These are phyloP conservation scores for Drosophila mayri DNA, from an alignment of 1,140 invertebrate species.

Conservation along the genomic window DNA sequence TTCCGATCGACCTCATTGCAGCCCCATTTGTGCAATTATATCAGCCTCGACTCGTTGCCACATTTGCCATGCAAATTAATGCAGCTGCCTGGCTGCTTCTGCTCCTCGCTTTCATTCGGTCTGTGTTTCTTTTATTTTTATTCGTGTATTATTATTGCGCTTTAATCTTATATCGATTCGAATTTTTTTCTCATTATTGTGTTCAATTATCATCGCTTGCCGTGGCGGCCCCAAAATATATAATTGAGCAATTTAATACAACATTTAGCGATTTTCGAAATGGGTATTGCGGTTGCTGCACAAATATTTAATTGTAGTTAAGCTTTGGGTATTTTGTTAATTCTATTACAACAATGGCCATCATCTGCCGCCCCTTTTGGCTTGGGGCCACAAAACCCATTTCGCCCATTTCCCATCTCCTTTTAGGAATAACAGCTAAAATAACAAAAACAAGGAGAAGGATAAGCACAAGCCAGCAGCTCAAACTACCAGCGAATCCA, in stretches of 20 bases:
- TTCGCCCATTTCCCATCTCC: conserved; percentile 7
- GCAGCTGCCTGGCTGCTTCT: conserved; percentile 22
- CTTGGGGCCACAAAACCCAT: conserved; percentile 20
- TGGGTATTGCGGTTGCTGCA: conserved; percentile 6
- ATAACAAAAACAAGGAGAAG: conserved; percentile 18
- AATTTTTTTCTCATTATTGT: conserved; percentile 12
- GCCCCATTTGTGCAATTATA: conserved; percentile 45
- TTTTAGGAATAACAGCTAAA: conserved; percentile 32
- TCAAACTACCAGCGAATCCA: background rate
- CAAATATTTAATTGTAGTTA: conserved; percentile 68
- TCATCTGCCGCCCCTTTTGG: conserved; percentile 15
- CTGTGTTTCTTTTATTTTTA: conserved; percentile 31
- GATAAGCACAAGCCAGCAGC: background rate
- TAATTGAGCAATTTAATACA: conserved; percentile 51
- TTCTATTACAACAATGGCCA: conserved; percentile 62
- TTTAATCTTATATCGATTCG: conserved; percentile 42
- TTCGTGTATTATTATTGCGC: conserved; percentile 34
- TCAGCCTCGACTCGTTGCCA: conserved; percentile 31
- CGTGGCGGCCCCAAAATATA: conserved; percentile 17
- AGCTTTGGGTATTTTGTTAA: conserved; percentile 64
- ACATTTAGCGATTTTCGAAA: conserved; percentile 39
- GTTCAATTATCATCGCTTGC: conserved; percentile 30
- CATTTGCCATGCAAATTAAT: conserved; percentile 59
- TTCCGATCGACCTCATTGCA: conserved; percentile 2
- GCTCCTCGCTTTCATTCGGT: conserved; percentile 4